A percentile compares a stretch with the other conserved stretches of the same genome.
These are phyloP conservation scores for Budorcas taxicolor DNA, from an alignment of 2,113 vertebrate species.

Conservation along the genomic window DNA sequence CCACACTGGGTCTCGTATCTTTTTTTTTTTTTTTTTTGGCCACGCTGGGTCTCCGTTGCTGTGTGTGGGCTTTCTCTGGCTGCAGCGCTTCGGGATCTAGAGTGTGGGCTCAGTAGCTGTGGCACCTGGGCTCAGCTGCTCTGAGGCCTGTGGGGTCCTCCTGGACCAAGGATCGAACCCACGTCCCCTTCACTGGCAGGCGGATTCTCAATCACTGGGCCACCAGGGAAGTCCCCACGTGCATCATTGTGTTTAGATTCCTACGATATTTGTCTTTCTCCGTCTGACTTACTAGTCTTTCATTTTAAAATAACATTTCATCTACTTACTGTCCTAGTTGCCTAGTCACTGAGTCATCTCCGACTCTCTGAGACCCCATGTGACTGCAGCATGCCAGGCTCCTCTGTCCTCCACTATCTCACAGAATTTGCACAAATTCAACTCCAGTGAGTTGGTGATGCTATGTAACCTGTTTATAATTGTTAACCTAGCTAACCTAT, in stretches of 20 bases:
- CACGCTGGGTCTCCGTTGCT: not conserved
- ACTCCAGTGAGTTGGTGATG: not conserved
- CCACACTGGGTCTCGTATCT: not conserved
- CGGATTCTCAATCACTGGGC: not conserved
- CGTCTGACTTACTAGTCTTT: not conserved
- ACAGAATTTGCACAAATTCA: not conserved
- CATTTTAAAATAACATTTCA: not conserved
- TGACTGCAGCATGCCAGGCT: not conserved
- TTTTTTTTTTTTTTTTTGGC: not conserved
- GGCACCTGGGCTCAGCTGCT: not conserved
- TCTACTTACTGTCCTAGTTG: not conserved
- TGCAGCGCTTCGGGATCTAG: accelerated
- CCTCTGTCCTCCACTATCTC: not conserved
- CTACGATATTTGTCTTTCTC: not conserved
- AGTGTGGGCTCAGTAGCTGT: not conserved
- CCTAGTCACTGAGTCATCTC: not conserved
- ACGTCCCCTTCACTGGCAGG: not conserved
- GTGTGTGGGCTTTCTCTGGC: not conserved
- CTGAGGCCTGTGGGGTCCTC: not conserved
- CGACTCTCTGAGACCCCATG: accelerated
- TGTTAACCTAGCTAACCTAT: not conserved
- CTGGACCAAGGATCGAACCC: not conserved
- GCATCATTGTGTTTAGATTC: not conserved
- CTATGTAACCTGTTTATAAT: not conserved
- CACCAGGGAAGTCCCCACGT: not conserved